phyloP scores from a whole-genome alignment of 2,797 vertebrate species.

The Gymnocypris eckloni region DNA sequence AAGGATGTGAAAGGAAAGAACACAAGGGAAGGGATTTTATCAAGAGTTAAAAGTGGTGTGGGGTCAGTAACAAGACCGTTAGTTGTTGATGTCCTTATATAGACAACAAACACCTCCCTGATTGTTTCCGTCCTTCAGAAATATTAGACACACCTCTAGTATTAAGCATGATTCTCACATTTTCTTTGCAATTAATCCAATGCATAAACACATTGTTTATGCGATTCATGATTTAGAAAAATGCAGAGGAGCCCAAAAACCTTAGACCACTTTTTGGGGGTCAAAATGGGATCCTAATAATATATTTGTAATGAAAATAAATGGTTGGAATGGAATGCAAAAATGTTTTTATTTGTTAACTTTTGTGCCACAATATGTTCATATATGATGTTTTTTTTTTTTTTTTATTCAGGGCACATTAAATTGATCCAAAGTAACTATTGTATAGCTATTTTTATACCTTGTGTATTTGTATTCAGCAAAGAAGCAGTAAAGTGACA shows the following conservation, averaged over 20 bases:
- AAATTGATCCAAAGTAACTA: not conserved
- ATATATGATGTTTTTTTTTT: not conserved
- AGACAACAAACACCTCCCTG: slow-evolving; percentile 61
- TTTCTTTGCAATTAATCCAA: not conserved
- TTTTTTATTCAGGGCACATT: not conserved
- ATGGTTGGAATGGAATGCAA: too few relatives aligned
- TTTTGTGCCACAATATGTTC: not conserved
- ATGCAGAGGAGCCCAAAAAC: not conserved
- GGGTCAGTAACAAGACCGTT: slow-evolving; percentile 76
- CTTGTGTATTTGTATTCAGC: not conserved
- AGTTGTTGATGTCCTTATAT: slow-evolving; percentile 74
- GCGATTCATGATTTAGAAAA: not conserved
- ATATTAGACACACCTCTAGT: slow-evolving; percentile 48
- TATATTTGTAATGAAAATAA: too few relatives aligned
- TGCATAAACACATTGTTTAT: not conserved
- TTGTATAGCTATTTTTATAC: not conserved
- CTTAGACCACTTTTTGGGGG: too few relatives aligned
- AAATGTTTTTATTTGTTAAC: too few relatives aligned
- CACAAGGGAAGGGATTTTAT: slow-evolving; percentile 60
- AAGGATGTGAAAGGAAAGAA: slow-evolving; percentile 65
- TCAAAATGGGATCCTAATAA: too few relatives aligned
- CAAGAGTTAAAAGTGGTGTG: slow-evolving; percentile 42
- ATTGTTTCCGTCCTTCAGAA: slow-evolving; percentile 66
- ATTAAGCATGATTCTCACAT: slow-evolving; percentile 1
- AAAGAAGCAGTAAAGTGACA: not conserved